Base-by-base conservation (phyloP, 2,888 invertebrate genomes). In the Sisyra nigra region DNA sequence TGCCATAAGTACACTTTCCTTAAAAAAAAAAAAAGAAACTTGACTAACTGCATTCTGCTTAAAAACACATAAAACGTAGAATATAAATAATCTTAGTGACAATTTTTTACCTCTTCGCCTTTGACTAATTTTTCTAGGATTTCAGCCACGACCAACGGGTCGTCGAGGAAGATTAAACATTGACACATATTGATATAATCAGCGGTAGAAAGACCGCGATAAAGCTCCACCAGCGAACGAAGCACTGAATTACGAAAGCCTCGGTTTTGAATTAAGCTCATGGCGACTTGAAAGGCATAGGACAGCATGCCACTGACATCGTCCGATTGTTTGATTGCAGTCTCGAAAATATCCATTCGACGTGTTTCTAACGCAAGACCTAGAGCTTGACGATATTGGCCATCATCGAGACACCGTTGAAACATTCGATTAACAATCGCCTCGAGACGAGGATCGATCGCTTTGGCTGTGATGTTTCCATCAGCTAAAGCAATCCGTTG, bases 121-220 rank as follows among this genome's bases (percentile, higher is more conserved):
- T 82, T 76, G 17, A 87, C 83, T 1, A 97, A 67, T 62, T 84
- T 87, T 56, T 93, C 92, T 6, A 97, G 68, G 47, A 96, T 82
- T 62, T 91, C 85, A 11, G 94, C 93, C 1, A 96, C 93, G 19
- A 91, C 82, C 13, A 84, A 65, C 0, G 94, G 87, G 63, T 96
- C 93, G 59, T 97, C 94, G 38, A 97, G 67, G 61, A 94, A 96
- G 52, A 97, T 97, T 45, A 96, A 74, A 61, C 96, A 97, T 66
- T 97, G 91, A 55, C 93, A 93, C 84, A 98, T 94, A 62, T 89
- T 96, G 13, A 98, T 94, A 62, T 93, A 97, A 62, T 98, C 97
- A 0, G 97, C 93, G 19, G 87, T 81, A 17, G 81, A 77, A 32
- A 96, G 69, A 44, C 85, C 84, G 50, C 86, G 74, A 61, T 97